Percentiles rank a stretch among this genome's conserved stretches.
These are phyloP conservation scores for Nymphicus hollandicus DNA, from an alignment of 2,113 vertebrate genomes.

Conservation along the genomic window DNA sequence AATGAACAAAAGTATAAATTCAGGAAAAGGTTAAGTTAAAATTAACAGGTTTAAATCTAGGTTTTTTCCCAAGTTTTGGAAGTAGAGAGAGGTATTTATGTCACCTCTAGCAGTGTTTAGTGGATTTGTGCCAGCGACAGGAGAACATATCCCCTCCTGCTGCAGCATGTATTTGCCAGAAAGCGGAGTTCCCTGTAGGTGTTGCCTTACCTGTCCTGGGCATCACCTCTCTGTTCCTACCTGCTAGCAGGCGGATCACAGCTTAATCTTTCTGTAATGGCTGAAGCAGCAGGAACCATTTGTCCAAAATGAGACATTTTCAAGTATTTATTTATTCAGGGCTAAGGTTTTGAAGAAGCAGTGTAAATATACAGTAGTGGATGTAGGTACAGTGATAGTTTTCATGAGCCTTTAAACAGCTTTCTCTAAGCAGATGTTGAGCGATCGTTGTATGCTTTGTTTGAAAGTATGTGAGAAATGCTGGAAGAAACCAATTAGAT, in stretches of 20 bases:
- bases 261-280: not conserved
- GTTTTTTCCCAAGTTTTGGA: not conserved
- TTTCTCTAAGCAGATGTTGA: not conserved
- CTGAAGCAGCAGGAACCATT: not conserved
- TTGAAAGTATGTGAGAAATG: not conserved
- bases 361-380: not conserved
- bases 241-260: not conserved
- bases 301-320: not conserved
- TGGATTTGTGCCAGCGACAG: not conserved
- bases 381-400: not conserved
- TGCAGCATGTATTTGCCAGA: accelerated
- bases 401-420: not conserved
- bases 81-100: not conserved
- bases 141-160: not conserved
- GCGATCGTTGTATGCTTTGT: not conserved
- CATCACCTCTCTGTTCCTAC: not conserved
- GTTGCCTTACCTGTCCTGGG: not conserved
- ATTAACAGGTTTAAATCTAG: not conserved
- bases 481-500: not conserved
- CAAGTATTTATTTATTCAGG: not conserved
- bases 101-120: not conserved
- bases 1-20: not conserved
- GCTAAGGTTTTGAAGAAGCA: not conserved
- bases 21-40: not conserved
- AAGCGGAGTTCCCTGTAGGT: not conserved